Percentiles rank a stretch among this genome's conserved stretches.
phyloP scores from a whole-genome alignment of 2,113 vertebrate species.

The Ramphastos sulfuratus region DNA sequence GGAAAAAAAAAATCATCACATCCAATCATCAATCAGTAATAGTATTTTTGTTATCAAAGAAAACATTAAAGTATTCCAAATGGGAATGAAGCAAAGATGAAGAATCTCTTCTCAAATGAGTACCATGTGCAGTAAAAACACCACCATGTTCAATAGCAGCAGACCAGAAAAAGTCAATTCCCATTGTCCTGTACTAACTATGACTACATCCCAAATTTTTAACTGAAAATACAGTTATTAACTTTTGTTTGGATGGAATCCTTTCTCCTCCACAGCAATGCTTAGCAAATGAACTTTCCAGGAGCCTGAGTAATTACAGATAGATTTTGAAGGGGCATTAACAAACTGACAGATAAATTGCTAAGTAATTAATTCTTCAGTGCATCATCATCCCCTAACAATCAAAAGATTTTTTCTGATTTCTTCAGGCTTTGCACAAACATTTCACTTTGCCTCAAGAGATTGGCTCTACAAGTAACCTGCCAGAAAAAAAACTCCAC shows the following conservation, averaged over 20 bases:
- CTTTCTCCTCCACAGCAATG: neutral
- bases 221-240: neutral
- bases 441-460: neutral
- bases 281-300: conserved; percentile 4
- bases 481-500: neutral
- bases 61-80: neutral
- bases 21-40: neutral
- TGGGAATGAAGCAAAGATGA: neutral
- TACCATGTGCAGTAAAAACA: neutral
- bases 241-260: conserved; percentile 14
- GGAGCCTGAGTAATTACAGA: neutral
- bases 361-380: conserved; percentile 41
- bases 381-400: neutral
- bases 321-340: conserved; percentile 27
- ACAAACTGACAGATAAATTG: conserved; percentile 54
- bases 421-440: conserved; percentile 15
- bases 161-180: neutral
- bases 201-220: neutral
- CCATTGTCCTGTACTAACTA: neutral
- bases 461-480: neutral
- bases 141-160: neutral
- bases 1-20: too few species aligned
- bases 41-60: neutral
- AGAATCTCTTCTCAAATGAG: neutral
- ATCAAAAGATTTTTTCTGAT: neutral